These are phyloP conservation scores for Diloba caeruleocephala DNA, from an alignment of 2,888 invertebrate genomes.

Conservation along the genomic window DNA sequence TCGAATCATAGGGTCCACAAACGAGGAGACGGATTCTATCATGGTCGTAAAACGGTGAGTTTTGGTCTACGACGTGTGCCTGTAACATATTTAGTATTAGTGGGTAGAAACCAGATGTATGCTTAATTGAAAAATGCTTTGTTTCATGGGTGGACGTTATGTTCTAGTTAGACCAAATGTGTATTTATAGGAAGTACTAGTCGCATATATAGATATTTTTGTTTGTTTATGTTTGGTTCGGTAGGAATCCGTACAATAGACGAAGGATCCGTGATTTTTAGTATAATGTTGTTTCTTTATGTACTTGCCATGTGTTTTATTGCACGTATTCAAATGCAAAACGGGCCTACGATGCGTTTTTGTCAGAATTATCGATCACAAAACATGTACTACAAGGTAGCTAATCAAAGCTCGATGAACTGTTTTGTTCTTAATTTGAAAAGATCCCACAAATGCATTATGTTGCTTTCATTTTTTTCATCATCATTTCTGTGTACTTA, in stretches of 20 bases:
- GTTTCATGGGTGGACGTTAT: slow-evolving; percentile 48
- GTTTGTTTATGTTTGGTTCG: slow-evolving; percentile 63
- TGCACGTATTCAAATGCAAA: slow-evolving; percentile 38
- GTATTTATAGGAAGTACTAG: slow-evolving; percentile 27
- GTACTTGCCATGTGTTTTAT: slow-evolving; percentile 33
- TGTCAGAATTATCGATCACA: slow-evolving; percentile 54
- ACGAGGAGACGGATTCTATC: slow-evolving; percentile 89
- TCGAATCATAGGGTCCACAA: slow-evolving; percentile 89
- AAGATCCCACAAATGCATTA: background rate
- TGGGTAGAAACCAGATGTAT: slow-evolving; percentile 8
- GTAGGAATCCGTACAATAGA: slow-evolving; percentile 32
- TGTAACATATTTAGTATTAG: slow-evolving; percentile 8
- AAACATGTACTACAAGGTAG: background rate
- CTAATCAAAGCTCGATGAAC: background rate
- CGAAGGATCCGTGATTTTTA: slow-evolving; percentile 17
- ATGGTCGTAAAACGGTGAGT: slow-evolving; percentile 90
- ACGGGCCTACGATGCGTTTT: slow-evolving; percentile 36
- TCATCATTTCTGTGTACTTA: no score
- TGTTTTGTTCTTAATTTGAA: slow-evolving; percentile 3
- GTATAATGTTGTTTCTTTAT: slow-evolving; percentile 14
- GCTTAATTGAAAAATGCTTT: slow-evolving; percentile 41
- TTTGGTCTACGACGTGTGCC: slow-evolving; percentile 58
- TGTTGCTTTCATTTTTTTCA: no score
- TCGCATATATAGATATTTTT: slow-evolving; percentile 44
- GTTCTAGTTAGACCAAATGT: slow-evolving; percentile 33